Evolutionary conservation across 2,888 invertebrate genomes (phyloP).

Genomic region (Cataglyphis albicans): DNA sequence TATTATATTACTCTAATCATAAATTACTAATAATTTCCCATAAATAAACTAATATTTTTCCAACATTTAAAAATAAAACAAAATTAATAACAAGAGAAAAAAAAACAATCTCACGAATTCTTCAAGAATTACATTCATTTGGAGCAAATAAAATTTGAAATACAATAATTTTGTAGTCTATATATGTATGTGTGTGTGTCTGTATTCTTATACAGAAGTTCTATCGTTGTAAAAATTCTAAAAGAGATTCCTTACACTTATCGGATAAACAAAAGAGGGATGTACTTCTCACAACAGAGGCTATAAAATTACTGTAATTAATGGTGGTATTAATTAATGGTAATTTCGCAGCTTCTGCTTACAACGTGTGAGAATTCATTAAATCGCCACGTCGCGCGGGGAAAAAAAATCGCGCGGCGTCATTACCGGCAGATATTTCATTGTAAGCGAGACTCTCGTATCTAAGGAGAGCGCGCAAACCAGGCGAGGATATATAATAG

Average conservation of each 20-base stretch:
- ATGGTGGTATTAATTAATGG: constrained; percentile 62
- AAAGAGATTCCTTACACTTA: background rate
- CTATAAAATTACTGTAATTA: constrained; percentile 66
- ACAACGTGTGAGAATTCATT: constrained; percentile 40
- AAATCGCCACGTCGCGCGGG: background rate
- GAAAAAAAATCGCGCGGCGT: constrained; percentile 38
- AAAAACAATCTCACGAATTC: background rate
- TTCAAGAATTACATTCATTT: background rate
- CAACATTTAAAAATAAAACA: background rate
- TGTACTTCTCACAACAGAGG: constrained; percentile 72
- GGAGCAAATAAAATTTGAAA: background rate
- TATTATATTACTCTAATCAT: background rate
- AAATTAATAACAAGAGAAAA: background rate
- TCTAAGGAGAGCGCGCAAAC: constrained; percentile 30
- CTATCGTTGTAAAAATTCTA: background rate
- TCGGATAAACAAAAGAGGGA: background rate
- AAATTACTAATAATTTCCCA: background rate
- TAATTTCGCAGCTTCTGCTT: constrained; percentile 33
- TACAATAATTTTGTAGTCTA: background rate
- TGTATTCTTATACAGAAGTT: background rate
- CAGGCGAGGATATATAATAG: constrained; percentile 20
- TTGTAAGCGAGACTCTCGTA: constrained; percentile 45
- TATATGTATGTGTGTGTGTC: background rate
- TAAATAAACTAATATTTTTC: background rate
- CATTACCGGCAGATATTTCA: constrained; percentile 48